Evolutionary conservation across 2,113 vertebrate species (phyloP).

Genomic region (Onychostruthus taczanowskii): DNA sequence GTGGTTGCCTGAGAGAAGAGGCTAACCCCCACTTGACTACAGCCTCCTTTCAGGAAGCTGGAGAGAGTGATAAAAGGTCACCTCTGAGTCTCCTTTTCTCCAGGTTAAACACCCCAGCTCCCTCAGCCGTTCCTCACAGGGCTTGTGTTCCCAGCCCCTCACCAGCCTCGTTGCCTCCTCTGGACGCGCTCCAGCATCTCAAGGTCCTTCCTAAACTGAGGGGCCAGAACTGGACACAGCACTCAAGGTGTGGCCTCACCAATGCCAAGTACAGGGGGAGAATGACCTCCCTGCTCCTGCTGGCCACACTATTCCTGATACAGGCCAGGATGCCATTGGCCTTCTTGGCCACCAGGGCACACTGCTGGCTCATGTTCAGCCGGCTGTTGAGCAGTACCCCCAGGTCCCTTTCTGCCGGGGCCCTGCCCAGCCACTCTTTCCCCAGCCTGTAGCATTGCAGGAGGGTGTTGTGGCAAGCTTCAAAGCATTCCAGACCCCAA

Average conservation of each 20-base stretch:
- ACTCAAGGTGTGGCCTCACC: not conserved
- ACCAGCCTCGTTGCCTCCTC: not conserved
- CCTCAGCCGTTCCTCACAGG: accelerated
- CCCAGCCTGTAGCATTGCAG: too few relatives aligned
- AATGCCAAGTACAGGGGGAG: accelerated
- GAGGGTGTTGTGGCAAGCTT: not conserved
- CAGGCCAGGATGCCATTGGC: not conserved
- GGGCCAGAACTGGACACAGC: not conserved
- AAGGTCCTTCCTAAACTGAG: accelerated
- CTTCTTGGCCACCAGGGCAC: not conserved
- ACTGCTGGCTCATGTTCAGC: not conserved
- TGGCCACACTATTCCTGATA: not conserved
- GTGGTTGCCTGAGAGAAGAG: not conserved
- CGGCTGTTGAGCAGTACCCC: accelerated
- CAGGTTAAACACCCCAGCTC: not conserved
- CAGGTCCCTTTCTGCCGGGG: not conserved
- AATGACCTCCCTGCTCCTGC: not conserved
- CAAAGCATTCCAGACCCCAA: not conserved
- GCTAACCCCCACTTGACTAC: accelerated
- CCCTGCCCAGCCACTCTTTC: not conserved
- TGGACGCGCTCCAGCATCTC: accelerated
- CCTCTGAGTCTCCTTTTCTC: not conserved
- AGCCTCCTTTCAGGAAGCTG: accelerated
- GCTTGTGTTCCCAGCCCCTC: not conserved
- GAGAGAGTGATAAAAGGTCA: not conserved